Evolutionary conservation across 2,888 invertebrate species (phyloP), one percentile per base, ranked within the genome.

Genomic region (Idaea straminata): DNA sequence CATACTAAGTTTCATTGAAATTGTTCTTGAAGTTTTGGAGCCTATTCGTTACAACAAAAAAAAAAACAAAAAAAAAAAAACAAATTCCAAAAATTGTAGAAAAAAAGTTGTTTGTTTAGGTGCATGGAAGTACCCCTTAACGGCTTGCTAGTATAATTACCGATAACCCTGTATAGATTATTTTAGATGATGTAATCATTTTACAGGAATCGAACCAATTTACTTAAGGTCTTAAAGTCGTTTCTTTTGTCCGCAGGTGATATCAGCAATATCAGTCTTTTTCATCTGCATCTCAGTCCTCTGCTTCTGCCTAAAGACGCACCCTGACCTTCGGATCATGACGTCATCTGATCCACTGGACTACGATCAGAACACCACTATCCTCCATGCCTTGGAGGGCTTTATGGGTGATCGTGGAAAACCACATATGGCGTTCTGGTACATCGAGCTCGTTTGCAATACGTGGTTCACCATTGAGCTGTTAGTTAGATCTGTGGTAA

Each of bases 381-480:
- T 67, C 3, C 67, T 72, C 35, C 72, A 79, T 15, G 69, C 78
- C 35, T 72, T 69, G 15, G 70, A 74, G 0, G 65, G 76, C 4
- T 64, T 80, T 3, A 75, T 82, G 38, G 84, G 89, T 61, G 91
- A 94, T 72, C 91, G 94, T 5, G 94, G 94, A 0, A 94, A 94
- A 80, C 95, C 95, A 0, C 95, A 96, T 72, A 93, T 94, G 59
- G 96, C 97, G 58, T 98, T 99, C 92, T 97, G 98, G 89, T 98
- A 97, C 81, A 96, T 99, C 68, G 98, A 99, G 82, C 95, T 98
- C 79, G 95, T 98, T 64, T 98, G 98, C 92, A 99, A 99, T 83
- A 96, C 97, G 57, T 99, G 98, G 98, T 99, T 99, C 91, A 98
- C 98, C 2, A 96, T 99, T 77, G 99, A 99, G 84, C 95, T 99